Evolutionary conservation across 2,797 vertebrate genomes (phyloP).

Genomic region (Spatula versicolor): DNA sequence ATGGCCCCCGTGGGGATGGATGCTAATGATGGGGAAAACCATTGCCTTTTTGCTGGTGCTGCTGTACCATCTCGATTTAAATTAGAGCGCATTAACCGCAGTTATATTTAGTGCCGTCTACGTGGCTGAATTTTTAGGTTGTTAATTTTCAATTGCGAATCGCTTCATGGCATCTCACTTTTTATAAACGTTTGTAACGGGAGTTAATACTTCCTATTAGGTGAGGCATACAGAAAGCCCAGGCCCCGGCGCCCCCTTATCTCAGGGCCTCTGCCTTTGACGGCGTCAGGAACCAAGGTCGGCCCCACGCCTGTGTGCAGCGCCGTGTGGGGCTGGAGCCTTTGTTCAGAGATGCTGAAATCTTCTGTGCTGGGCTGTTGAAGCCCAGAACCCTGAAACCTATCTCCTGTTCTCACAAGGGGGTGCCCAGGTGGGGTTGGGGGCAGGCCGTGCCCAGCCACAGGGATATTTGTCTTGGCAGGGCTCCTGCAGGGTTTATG

Average conservation of each 20-base stretch:
- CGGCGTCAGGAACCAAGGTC: neutral
- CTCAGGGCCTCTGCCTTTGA: neutral
- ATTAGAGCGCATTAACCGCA: neutral
- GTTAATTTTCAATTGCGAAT: constrained; percentile 48
- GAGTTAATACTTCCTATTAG: constrained; percentile 38
- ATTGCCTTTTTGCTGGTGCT: neutral
- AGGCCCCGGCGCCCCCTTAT: neutral
- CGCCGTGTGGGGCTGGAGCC: neutral
- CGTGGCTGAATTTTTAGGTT: neutral
- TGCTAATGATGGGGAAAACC: neutral
- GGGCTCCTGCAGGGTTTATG: neutral
- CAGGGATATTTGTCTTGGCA: accelerated
- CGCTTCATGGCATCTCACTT: neutral
- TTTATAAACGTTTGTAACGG: constrained; percentile 28
- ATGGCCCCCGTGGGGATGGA: neutral
- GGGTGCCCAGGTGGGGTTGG: neutral
- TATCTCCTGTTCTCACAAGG: neutral
- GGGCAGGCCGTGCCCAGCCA: neutral
- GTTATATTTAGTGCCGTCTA: constrained; percentile 18
- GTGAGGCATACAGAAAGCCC: accelerated
- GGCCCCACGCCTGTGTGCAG: neutral
- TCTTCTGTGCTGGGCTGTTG: neutral
- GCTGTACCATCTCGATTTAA: constrained; percentile 14
- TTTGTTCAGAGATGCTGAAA: neutral
- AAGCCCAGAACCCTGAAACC: neutral